Evolutionary conservation across 2,888 invertebrate genomes (phyloP).

Genomic region (Scaptomyza parva): DNA sequence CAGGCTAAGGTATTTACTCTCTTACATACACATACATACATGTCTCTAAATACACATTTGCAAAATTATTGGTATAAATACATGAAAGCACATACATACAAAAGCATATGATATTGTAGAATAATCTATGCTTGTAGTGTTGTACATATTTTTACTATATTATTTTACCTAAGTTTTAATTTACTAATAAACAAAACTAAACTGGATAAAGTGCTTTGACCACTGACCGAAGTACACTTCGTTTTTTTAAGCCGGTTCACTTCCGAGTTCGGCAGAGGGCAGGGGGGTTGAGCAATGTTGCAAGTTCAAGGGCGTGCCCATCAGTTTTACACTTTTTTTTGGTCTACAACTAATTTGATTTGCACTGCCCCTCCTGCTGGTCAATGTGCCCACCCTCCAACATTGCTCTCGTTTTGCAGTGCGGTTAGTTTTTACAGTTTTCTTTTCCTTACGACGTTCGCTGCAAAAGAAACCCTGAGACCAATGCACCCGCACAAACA

Average conservation of each 20-base stretch:
- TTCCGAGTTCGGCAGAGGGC: not conserved
- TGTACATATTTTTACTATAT: not conserved
- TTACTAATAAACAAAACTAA: not conserved
- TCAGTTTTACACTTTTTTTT: conserved; percentile 34
- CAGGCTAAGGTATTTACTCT: not conserved
- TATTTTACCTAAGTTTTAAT: not conserved
- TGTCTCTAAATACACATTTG: not conserved
- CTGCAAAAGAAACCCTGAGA: conserved; percentile 50
- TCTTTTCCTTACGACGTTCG: conserved; percentile 22
- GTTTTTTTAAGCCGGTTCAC: conserved; percentile 24
- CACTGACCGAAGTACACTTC: conserved; percentile 14
- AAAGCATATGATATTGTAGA: not conserved
- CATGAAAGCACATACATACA: not conserved
- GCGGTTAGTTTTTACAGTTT: conserved; percentile 47
- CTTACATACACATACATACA: not conserved
- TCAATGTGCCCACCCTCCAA: not conserved
- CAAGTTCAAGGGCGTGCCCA: conserved; percentile 78
- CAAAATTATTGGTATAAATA: not conserved
- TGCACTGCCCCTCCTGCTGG: conserved; percentile 21
- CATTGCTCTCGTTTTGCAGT: conserved; percentile 6
- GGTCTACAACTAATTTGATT: conserved; percentile 56
- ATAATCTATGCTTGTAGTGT: not conserved
- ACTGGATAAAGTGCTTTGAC: not conserved
- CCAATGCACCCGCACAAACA: conserved; percentile 49
- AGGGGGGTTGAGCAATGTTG: conserved; percentile 22